phyloP scores from a whole-genome alignment of 2,797 vertebrate genomes.

The Phoebastria nigripes region DNA sequence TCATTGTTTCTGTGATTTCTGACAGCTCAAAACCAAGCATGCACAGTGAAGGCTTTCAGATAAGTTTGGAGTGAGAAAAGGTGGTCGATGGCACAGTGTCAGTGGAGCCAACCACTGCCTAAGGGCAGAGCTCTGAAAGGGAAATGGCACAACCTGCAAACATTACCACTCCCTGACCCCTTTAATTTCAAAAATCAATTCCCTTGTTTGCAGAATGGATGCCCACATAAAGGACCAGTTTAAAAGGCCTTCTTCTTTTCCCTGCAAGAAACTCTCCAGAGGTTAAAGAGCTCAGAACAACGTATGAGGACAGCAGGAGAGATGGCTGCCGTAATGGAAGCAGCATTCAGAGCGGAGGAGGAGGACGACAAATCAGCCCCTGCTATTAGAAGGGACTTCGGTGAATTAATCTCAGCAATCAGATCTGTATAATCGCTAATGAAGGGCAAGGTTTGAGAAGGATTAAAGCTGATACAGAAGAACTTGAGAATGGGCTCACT shows the following conservation, averaged over 20 bases:
- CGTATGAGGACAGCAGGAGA: not conserved
- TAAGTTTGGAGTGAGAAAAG: not conserved
- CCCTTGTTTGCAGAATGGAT: not conserved
- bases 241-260: not conserved
- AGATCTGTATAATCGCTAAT: not conserved
- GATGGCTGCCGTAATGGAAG: not conserved
- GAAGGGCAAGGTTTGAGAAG: not conserved
- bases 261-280: not conserved
- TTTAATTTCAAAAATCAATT: not conserved
- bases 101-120: not conserved
- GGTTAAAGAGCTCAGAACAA: not conserved
- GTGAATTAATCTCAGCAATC: not conserved
- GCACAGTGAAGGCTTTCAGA: rapidly evolving
- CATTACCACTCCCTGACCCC: not conserved
- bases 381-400: not conserved
- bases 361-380: not conserved
- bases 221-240: rapidly evolving
- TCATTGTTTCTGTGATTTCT: not conserved
- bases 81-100: rapidly evolving
- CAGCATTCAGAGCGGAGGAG: not conserved
- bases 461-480: not conserved
- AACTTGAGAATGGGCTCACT: not conserved
- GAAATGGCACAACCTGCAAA: not conserved
- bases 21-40: not conserved
- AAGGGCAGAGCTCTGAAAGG: not conserved